phyloP scores from a whole-genome alignment of 2,113 vertebrate genomes.

The Sinocyclocheilus rhinocerous region DNA sequence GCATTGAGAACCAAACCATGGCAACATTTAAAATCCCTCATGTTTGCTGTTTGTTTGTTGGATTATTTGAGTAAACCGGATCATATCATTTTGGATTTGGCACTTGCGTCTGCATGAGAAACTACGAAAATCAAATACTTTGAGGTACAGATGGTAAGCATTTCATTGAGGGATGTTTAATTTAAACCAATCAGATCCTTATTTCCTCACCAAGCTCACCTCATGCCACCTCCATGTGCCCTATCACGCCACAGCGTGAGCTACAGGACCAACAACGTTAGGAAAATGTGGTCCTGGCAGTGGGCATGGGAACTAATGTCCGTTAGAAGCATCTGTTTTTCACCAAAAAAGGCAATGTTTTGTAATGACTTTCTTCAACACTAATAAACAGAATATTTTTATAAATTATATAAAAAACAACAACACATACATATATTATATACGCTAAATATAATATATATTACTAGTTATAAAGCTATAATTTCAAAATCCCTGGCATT shows the following conservation, averaged over 20 bases:
- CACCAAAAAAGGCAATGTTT: not conserved
- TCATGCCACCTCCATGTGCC: not conserved
- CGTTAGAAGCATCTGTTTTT: not conserved
- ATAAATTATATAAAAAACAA: not conserved
- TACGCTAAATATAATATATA: no score
- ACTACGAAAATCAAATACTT: not conserved
- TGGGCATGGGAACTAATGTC: not conserved
- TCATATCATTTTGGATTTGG: slow-evolving; percentile 11
- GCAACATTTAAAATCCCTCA: not conserved
- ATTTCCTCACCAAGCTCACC: slow-evolving; percentile 1
- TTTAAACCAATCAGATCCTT: slow-evolving; percentile 7
- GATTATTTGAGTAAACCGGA: slow-evolving; percentile 13
- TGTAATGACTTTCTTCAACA: not conserved
- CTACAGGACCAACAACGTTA: no score
- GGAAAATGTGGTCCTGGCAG: not conserved
- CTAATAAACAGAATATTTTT: no score
- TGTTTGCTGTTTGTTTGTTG: not conserved
- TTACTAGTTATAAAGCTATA: no score
- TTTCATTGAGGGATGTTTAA: not conserved
- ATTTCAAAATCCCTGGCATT: no score
- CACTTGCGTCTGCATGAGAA: not conserved
- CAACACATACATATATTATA: no score
- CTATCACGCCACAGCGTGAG: not conserved
- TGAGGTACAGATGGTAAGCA: not conserved
- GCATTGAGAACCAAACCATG: slow-evolving; percentile 1